Evolutionary conservation across 2,888 invertebrate species (phyloP), one percentile per base, ranked within the genome.

Genomic region (Tholera decimalis): DNA sequence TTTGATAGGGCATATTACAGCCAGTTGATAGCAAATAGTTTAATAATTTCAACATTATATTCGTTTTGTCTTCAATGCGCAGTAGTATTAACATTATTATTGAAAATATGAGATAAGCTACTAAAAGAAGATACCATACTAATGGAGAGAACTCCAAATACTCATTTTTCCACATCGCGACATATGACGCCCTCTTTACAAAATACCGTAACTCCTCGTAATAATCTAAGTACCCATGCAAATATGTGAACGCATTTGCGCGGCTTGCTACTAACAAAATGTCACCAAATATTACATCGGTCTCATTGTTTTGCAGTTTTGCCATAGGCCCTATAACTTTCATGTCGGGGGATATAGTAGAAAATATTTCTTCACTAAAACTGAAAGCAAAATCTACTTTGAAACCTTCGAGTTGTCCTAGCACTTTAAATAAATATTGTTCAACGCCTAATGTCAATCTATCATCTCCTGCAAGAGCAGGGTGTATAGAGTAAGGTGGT

Each of bases 111-210:
- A 73, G 0, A 37, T 68, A 63, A 46, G 22, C 37, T 3, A 58
- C 8, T 1, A 65, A 6, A 18, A 75, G 15, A 1, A 62, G 18
- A 1, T 9, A n/a, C 73, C 76, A 76, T 4, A 76, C 70, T n/a
- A 35, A 18, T n/a, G 55, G 50, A 22, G 47, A 50, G 22, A 78
- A 78, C 68, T 65, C 75, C 5, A 75, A 33, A 49, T 67, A 91
- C 85, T 8, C 75, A 77, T 33, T 50, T 30, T 6, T 83, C 83
- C 51, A 88, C n/a, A 15, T 18, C 1, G 66, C 24, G 22, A 62
- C 46, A 15, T n/a, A 8, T 1, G 63, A 6, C 24, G 76, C 63
- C 4, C 13, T 49, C 24, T 47, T 71, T 0, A 26, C 28, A 35
- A 9, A n/a, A n/a, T n/a, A n/a, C n/a, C n/a, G n/a, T n/a, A 78